A percentile compares a stretch with the other conserved stretches of the same genome.
phyloP scores from a whole-genome alignment of 2,888 invertebrate genomes.

The Tetrapedia diversipes region DNA sequence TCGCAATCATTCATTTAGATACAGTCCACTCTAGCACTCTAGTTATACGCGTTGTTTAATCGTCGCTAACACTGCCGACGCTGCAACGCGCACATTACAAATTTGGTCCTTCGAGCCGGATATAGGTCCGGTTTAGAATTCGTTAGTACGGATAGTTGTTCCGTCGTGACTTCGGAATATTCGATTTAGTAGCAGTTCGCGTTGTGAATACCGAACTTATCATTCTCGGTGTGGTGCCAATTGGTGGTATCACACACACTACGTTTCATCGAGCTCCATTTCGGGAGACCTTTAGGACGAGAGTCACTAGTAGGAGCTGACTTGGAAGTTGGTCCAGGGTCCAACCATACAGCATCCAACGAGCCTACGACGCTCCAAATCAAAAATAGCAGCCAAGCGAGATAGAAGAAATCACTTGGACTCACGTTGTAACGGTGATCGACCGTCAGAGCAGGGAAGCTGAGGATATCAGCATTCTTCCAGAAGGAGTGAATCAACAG shows the following conservation, averaged over 20 bases:
- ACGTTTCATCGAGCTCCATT: neutral
- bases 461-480: neutral
- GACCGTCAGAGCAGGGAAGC: neutral
- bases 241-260: neutral
- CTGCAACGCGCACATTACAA: no score
- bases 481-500: neutral
- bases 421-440: conserved; percentile 1
- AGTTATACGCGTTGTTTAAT: no score
- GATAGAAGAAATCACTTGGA: no score
- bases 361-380: neutral
- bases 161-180: no score
- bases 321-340: neutral
- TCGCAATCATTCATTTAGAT: no score
- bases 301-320: neutral
- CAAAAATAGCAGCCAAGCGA: neutral
- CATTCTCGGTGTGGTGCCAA: no score
- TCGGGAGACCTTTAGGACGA: neutral
- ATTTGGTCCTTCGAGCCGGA: conserved; percentile 11
- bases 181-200: no score
- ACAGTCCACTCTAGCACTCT: no score
- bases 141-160: no score
- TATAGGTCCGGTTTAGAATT: neutral
- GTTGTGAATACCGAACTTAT: no score
- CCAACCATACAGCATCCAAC: neutral
- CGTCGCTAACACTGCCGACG: no score